These are phyloP conservation scores for Heterochromis multidens DNA, from an alignment of 2,113 vertebrate species.

Conservation along the genomic window DNA sequence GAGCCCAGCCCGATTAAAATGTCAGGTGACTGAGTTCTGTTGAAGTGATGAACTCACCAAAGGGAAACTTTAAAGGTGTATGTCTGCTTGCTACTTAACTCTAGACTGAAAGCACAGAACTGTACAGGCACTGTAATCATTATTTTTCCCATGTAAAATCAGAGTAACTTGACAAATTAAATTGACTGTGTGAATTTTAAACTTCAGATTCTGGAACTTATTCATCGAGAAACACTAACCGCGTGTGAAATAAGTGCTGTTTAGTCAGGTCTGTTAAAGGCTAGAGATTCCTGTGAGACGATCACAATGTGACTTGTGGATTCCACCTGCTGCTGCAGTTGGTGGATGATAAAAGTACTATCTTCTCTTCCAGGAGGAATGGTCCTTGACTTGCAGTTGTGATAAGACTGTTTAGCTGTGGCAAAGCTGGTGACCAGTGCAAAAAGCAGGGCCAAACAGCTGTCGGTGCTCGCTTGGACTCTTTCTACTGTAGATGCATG, in stretches of 20 bases:
- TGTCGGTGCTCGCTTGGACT: constrained; percentile 13
- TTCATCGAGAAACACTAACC: neutral
- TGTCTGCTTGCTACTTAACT: neutral
- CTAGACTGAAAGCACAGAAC: neutral
- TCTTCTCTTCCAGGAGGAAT: neutral
- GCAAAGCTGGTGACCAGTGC: neutral
- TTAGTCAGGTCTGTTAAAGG: too few relatives aligned
- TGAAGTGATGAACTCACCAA: neutral
- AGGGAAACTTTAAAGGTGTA: neutral
- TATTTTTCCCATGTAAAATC: neutral
- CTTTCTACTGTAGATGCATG: neutral
- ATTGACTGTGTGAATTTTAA: neutral
- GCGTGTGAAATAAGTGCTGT: too few relatives aligned
- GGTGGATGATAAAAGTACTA: neutral
- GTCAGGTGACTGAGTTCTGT: neutral
- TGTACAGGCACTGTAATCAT: neutral
- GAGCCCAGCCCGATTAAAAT: neutral
- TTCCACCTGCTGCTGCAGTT: neutral
- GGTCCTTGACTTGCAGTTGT: neutral
- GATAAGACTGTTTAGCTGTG: neutral
- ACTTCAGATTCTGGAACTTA: neutral
- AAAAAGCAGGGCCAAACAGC: neutral
- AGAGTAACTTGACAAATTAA: neutral
- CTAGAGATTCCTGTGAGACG: too few relatives aligned
- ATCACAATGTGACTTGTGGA: neutral